Base-by-base conservation (phyloP, 2,888 invertebrate species). In the Leptogaster cylindrica region DNA sequence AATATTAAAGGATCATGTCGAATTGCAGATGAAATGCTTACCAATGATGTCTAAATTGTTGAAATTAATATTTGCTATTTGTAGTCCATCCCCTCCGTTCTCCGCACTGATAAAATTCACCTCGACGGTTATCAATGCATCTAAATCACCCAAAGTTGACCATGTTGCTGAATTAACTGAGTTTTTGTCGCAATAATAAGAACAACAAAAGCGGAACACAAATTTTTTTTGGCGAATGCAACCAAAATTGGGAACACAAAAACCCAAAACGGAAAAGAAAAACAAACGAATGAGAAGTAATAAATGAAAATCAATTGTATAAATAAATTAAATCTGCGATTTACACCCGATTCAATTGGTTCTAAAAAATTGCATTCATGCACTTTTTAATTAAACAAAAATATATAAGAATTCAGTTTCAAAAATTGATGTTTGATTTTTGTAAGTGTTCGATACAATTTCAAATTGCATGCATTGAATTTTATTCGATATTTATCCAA, bases 1-100 rank as follows among this genome's bases (percentile, higher is more conserved):
- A 14, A 7, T 27, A 16, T 44, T 8, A 44, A 14, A 12, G 18
- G 10, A 25, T 8, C 8, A 48, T 33, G 36, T n/a, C 39, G 12
- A 27, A 8, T 27, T 46, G 31, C 8, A 25, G 39, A 14, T 41
- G 27, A 5, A 41, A 31, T 52, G 58, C 33, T 36, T 76, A 91
- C 93, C 95, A 71, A 96, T 96, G 65, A 97, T 91, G 79, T 97
- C 97, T 72, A 97, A 83, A 79, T 92, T 96, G 77, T 97, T 97
- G 76, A 97, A 97, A 73, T 95, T 88, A 73, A 97, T 90, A 75
- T 92, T 93, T 0, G 93, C 92, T 51, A 94, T 88, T 73, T 92
- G 88, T 46, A 84, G 74, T 31, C 84, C 84, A 72, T 85, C 86
- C 14, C 70, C 64, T 18, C 63, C 73, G 1, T 73, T 73, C 4